phyloP scores from a whole-genome alignment of 1,140 invertebrate species.

The Plectrocnemia conspersa region DNA sequence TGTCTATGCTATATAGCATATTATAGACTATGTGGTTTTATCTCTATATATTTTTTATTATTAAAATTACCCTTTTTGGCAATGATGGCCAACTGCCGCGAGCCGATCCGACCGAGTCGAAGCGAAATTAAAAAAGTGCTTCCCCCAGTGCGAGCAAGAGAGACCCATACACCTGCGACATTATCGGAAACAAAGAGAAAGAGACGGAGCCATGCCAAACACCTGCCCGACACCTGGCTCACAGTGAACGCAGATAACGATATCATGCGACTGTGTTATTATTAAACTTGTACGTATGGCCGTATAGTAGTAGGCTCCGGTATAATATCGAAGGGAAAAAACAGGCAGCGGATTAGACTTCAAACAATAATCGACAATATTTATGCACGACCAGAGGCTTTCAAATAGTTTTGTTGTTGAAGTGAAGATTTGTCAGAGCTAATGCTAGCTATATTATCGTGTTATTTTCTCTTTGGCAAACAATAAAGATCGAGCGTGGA shows the following conservation, averaged over 20 bases:
- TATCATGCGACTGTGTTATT: slow-evolving; percentile 14
- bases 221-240: slow-evolving; percentile 15
- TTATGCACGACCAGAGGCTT: too few species aligned
- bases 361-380: too few species aligned
- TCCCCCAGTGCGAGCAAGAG: background rate
- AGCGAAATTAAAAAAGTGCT: slow-evolving; percentile 8
- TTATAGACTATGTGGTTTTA: background rate
- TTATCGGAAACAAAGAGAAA: background rate
- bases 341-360: too few species aligned
- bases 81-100: background rate
- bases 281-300: slow-evolving; percentile 10
- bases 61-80: too few species aligned
- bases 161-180: background rate
- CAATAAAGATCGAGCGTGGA: too few species aligned
- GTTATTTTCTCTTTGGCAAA: too few species aligned
- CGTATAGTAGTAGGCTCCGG: background rate
- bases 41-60: slow-evolving; percentile 1
- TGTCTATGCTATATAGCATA: background rate
- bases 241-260: slow-evolving; percentile 11
- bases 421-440: too few species aligned
- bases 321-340: too few species aligned
- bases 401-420: too few species aligned
- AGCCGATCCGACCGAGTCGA: background rate
- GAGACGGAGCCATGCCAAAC: slow-evolving; percentile 4
- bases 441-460: too few species aligned